Conservation (phyloP, 2,113 vertebrate genomes). For the Ptilorrhoa leucosticta region DNA sequence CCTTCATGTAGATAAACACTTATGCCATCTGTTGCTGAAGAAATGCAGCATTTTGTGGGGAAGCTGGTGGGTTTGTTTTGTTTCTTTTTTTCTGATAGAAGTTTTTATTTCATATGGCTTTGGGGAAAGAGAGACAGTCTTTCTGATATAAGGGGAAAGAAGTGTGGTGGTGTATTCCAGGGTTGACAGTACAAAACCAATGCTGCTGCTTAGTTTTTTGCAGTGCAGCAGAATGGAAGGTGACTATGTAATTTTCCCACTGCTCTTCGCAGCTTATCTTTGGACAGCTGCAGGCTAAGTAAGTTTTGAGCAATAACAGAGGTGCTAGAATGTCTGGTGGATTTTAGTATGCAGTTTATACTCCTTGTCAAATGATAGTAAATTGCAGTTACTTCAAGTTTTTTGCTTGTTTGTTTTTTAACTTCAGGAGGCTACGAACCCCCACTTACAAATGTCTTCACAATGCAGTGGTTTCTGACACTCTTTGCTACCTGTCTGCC, state of each 20-base stretch:
- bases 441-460: conserved; percentile 97
- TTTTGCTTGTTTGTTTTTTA: background rate
- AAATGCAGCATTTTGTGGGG: background rate
- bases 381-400: background rate
- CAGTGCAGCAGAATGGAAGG: background rate
- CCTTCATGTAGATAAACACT: background rate
- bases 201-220: background rate
- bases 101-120: background rate
- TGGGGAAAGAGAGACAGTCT: background rate
- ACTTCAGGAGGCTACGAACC: conserved; percentile 94
- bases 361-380: background rate
- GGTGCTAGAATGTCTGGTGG: background rate
- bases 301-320: background rate
- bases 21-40: background rate
- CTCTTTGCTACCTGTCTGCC: conserved; percentile 97
- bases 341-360: background rate
- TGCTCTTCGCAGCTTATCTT: background rate
- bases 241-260: background rate
- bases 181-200: background rate
- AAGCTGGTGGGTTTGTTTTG: background rate
- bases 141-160: background rate
- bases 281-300: background rate
- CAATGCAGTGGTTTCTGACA: conserved; percentile 99
- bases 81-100: background rate
- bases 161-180: background rate